phyloP scores from a whole-genome alignment of 2,113 vertebrate genomes.

The Numida meleagris region DNA sequence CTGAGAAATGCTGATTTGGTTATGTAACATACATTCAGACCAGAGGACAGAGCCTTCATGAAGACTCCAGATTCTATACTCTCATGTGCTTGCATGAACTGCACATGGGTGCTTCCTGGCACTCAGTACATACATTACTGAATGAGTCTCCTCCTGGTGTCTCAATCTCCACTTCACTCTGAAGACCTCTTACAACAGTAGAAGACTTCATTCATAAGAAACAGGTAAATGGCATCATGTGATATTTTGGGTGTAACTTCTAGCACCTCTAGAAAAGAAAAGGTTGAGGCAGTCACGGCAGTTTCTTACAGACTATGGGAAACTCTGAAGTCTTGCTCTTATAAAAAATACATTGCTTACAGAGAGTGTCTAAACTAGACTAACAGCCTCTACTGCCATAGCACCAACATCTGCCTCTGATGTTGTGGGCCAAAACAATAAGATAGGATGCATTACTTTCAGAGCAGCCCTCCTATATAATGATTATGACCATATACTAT shows the following conservation, averaged over 20 bases:
- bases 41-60: not conserved
- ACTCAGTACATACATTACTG: not conserved
- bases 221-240: not conserved
- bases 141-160: not conserved
- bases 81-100: not conserved
- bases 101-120: not conserved
- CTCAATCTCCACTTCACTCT: not conserved
- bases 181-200: not conserved
- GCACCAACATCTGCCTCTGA: too few relatives aligned
- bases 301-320: not conserved
- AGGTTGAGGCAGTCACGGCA: not conserved
- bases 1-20: not conserved
- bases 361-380: not conserved
- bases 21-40: not conserved
- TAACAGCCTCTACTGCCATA: too few relatives aligned
- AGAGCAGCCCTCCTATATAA: not conserved
- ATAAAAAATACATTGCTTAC: not conserved
- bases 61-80: not conserved
- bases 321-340: not conserved
- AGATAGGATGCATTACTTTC: too few relatives aligned
- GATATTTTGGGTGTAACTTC: not conserved
- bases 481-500: rapidly evolving
- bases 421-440: too few relatives aligned
- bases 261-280: not conserved
- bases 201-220: not conserved